Conservation (phyloP, 2,888 invertebrate species). For the Drosophila cracens region DNA sequence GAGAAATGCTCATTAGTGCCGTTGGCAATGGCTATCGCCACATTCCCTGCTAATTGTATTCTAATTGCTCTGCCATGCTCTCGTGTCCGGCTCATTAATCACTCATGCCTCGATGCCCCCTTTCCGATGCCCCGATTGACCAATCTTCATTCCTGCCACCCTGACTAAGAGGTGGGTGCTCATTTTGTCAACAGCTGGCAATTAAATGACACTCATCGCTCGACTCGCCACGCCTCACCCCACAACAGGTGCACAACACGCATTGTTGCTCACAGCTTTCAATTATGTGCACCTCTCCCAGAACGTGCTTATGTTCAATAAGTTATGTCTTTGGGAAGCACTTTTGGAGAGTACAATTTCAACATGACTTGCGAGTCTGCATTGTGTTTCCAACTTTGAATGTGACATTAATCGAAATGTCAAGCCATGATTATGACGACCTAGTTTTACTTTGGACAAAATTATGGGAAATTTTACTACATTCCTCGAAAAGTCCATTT, state of each 20-base stretch:
- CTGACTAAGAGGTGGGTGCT: background rate
- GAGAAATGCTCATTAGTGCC: conserved; percentile 61
- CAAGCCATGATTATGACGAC: background rate
- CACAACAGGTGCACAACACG: conserved; percentile 1
- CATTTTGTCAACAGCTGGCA: conserved; percentile 63
- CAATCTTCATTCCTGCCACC: background rate
- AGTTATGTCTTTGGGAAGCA: background rate
- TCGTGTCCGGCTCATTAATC: conserved; percentile 67
- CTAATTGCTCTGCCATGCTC: conserved; percentile 67
- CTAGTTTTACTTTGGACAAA: background rate
- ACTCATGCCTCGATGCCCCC: conserved; percentile 21
- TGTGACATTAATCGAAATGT: background rate
- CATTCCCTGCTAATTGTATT: conserved; percentile 74
- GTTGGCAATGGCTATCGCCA: conserved; percentile 16
- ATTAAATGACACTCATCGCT: conserved; percentile 68
- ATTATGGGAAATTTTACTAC: background rate
- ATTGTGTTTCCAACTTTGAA: background rate
- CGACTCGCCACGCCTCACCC: conserved; percentile 11
- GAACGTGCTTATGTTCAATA: background rate
- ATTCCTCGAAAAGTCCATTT: background rate
- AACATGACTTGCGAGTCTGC: background rate
- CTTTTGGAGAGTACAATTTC: background rate
- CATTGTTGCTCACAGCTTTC: background rate
- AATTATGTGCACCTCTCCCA: background rate
- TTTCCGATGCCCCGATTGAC: background rate